These are phyloP conservation scores for Falco novaeseelandiae DNA, from an alignment of 2,797 vertebrate genomes.

Conservation along the genomic window DNA sequence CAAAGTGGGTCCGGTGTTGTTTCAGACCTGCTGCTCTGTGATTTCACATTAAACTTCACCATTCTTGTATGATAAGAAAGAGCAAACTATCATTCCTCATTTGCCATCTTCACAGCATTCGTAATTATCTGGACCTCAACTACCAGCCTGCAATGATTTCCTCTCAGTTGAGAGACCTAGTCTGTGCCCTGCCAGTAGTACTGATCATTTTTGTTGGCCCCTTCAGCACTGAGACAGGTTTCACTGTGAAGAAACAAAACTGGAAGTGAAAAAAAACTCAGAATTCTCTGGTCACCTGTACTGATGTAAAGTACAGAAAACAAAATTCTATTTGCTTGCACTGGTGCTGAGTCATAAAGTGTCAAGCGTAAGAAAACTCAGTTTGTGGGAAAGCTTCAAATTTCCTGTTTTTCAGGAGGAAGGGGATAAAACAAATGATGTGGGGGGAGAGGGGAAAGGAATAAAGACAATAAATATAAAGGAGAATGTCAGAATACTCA, in stretches of 20 bases:
- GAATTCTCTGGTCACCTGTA: background rate
- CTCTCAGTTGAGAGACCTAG: fast-evolving
- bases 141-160: background rate
- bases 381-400: constrained; percentile 17
- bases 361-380: background rate
- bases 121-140: background rate
- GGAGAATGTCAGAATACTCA: background rate
- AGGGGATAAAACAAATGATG: background rate
- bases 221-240: background rate
- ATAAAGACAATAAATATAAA: background rate
- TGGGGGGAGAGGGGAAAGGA: background rate
- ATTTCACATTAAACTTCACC: background rate
- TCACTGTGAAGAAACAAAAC: background rate
- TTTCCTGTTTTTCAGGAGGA: constrained; percentile 26
- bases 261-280: background rate
- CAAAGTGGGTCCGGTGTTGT: background rate
- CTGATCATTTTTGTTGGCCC: background rate
- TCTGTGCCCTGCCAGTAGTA: background rate
- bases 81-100: background rate
- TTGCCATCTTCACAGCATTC: background rate
- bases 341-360: background rate
- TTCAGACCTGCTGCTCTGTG: background rate
- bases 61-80: background rate
- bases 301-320: constrained; percentile 3
- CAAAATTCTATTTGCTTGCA: background rate